Evolutionary conservation across 37 sponge, comb jelly and placozoan genomes (phyloP).

Genomic region (Halichondria panicea): DNA sequence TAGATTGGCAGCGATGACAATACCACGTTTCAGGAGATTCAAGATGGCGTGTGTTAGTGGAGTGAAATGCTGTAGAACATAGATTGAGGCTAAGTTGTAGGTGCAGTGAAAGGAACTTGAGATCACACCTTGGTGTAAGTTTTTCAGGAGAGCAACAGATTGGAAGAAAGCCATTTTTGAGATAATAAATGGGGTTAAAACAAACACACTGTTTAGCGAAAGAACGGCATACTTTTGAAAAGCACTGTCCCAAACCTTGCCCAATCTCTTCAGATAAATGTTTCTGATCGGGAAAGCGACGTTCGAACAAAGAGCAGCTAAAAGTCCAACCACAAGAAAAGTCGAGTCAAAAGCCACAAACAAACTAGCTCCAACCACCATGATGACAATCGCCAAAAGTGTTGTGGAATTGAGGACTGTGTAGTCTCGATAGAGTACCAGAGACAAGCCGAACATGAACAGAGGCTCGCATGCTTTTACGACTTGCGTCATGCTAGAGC

Average conservation of each 20-base stretch:
- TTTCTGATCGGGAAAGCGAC: background rate
- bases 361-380: background rate
- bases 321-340: background rate
- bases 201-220: background rate
- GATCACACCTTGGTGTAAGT: background rate
- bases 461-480: background rate
- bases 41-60: background rate
- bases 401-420: background rate
- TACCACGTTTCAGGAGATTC: background rate
- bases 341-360: background rate
- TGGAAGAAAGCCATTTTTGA: background rate
- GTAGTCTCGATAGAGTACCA: background rate
- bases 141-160: background rate
- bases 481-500: background rate
- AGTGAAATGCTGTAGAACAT: background rate
- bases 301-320: background rate
- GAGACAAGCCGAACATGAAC: background rate
- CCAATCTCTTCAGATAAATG: background rate
- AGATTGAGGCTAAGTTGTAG: background rate
- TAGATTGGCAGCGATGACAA: background rate
- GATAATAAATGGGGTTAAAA: background rate
- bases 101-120: background rate
- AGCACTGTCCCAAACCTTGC: background rate
- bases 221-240: background rate
- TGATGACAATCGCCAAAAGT: background rate